These are phyloP conservation scores for Drusus annulatus DNA, from an alignment of 1,140 invertebrate species.

Conservation along the genomic window DNA sequence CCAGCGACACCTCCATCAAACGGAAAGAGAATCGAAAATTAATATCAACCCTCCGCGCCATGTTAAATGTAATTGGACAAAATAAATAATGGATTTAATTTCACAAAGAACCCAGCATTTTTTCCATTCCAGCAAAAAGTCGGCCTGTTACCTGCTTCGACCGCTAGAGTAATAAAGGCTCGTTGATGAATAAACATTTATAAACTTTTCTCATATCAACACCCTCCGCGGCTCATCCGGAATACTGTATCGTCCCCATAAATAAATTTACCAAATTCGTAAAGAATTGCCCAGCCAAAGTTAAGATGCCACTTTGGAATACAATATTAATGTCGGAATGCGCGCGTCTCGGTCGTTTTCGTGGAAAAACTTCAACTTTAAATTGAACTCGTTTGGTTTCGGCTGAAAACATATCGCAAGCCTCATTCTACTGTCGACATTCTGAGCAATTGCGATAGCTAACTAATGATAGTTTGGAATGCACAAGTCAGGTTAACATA, in stretches of 20 bases:
- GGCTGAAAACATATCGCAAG: neutral
- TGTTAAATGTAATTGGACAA: slow-evolving; percentile 42
- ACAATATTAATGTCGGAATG: slow-evolving; percentile 40
- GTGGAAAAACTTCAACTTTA: slow-evolving; percentile 38
- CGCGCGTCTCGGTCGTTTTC: neutral
- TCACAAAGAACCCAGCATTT: neutral
- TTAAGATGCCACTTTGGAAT: slow-evolving; percentile 22
- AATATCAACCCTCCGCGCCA: slow-evolving; percentile 3
- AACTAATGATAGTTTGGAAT: neutral
- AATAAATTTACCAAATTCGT: slow-evolving; percentile 15
- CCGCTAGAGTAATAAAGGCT: slow-evolving; percentile 1
- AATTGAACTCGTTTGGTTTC: slow-evolving; percentile 43
- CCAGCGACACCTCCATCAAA: neutral
- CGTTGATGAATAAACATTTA: slow-evolving; percentile 5
- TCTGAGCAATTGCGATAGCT: too few relatives aligned
- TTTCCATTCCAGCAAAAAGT: slow-evolving; percentile 1
- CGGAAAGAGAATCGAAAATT: neutral
- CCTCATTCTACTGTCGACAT: neutral
- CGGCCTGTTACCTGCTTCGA: neutral
- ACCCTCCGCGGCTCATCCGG: neutral
- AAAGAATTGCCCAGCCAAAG: slow-evolving; percentile 7
- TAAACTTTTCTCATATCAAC: neutral
- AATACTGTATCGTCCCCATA: neutral
- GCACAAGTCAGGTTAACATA: neutral
- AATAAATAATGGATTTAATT: slow-evolving; percentile 29